Conservation (phyloP, 2,113 vertebrate species). For the Rhinoptilus africanus region DNA sequence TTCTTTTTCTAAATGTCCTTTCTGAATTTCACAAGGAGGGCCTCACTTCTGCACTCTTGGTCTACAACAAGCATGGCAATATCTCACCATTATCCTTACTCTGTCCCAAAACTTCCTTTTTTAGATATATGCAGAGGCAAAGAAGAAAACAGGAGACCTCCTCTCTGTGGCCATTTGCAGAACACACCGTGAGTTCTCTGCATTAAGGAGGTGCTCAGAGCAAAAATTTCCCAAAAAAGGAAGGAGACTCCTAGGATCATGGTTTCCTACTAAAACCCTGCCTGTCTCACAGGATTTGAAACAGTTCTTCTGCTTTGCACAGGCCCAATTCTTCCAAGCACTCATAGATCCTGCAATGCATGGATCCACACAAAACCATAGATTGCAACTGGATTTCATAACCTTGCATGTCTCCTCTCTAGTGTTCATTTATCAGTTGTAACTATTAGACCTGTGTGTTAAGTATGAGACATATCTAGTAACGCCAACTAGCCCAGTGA, state of each 20-base stretch:
- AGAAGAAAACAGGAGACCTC: not conserved
- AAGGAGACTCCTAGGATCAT: not conserved
- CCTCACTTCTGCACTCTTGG: not conserved
- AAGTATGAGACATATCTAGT: not conserved
- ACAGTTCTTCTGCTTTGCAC: not conserved
- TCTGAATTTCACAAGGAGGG: not conserved
- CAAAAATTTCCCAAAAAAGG: not conserved
- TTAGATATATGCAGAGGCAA: not conserved
- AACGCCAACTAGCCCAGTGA: not conserved
- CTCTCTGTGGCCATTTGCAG: not conserved
- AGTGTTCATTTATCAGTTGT: not conserved
- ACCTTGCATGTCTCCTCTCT: not conserved
- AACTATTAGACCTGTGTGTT: not conserved
- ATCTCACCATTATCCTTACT: not conserved
- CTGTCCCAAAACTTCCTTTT: not conserved
- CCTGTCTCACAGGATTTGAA: not conserved
- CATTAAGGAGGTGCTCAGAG: not conserved
- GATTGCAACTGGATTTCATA: not conserved
- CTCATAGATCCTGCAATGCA: not conserved
- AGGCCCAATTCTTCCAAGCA: not conserved
- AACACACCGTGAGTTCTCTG: not conserved
- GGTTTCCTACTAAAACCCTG: not conserved
- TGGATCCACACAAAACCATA: not conserved
- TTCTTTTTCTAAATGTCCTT: not conserved
- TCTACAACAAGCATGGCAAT: not conserved